Base-by-base conservation (phyloP, 1,140 invertebrate genomes). In the Parapsyche elsis region DNA sequence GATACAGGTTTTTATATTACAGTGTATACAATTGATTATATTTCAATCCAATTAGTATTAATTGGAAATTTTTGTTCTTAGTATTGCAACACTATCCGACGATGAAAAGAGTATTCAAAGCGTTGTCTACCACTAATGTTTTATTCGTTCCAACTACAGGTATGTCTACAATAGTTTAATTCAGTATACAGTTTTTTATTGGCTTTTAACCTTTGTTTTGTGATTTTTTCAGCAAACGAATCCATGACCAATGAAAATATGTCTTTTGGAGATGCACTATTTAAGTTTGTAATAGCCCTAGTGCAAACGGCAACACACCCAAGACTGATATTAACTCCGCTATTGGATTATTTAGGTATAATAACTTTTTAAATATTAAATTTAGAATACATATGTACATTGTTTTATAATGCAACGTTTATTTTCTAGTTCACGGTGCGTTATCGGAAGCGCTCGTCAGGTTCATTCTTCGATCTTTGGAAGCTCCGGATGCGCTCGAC, bases 191-290 rank as follows among this genome's bases (percentile, higher is more conserved):
- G 5, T 78, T 61, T 77, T 77, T 16, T 30, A 16, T 5, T 21
- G 9, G 0, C 16, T 23, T 73, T 70, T 79, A 53, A 53, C 76
- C 5, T 26, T n/a, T n/a, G n/a, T n/a, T 67, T 9, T 24, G 10
- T 46, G 45, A 79, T 80, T 80, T 71, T 77, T 84, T 84, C 53
- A 59, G 81, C 84, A 80, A 84, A 80, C 0, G 86, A 87, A 75
- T 82, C 85, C 26, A 84, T 84, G 76, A 85, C 91, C 0, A 89
- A 89, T 1, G 92, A 94, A 80, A 90, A 92, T 0, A 86, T 92
- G 16, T 95, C 94, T 0, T 92, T 97, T 57, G 93, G 94, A 0
- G 96, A 97, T 85, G 94, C 94, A 9, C 92, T 96, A 0, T 96
- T 96, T 83, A 93, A 95, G 86, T 90, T 97, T 71, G 90, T 97